These are phyloP conservation scores for Todus mexicanus DNA, from an alignment of 2,797 vertebrate species.

Conservation along the genomic window DNA sequence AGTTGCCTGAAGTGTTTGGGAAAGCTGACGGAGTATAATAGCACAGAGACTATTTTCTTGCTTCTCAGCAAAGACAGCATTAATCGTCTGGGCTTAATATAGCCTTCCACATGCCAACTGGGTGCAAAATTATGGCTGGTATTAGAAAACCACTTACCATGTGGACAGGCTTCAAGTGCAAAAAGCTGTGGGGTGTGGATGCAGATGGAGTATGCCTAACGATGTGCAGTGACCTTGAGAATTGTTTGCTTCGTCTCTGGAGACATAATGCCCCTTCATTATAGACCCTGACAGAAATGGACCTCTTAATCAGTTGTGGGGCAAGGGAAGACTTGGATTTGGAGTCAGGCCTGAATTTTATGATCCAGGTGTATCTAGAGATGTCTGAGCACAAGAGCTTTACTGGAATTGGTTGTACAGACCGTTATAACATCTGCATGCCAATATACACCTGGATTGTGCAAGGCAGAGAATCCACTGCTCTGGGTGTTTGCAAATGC, in stretches of 20 bases:
- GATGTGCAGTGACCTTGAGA: constrained; percentile 43
- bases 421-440: not conserved
- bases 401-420: not conserved
- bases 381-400: not conserved
- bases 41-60: constrained; percentile 53
- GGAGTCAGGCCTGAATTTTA: not conserved
- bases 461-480: not conserved
- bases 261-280: constrained; percentile 2
- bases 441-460: not conserved
- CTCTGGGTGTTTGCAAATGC: not conserved
- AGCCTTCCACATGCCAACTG: constrained; percentile 62
- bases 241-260: not conserved
- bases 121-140: constrained; percentile 62
- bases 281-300: not conserved
- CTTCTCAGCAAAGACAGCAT: constrained; percentile 56
- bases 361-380: not conserved
- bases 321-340: not conserved
- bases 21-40: constrained; percentile 59
- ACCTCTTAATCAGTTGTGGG: not conserved
- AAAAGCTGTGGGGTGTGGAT: constrained; percentile 39
- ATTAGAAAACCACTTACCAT: constrained; percentile 61
- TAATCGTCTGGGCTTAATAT: constrained; percentile 65
- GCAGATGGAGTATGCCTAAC: constrained; percentile 34
- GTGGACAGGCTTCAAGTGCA: constrained; percentile 47
- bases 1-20: constrained; percentile 64